These are phyloP conservation scores for Medauroidea extradentata DNA, from an alignment of 1,140 invertebrate genomes.

Conservation along the genomic window DNA sequence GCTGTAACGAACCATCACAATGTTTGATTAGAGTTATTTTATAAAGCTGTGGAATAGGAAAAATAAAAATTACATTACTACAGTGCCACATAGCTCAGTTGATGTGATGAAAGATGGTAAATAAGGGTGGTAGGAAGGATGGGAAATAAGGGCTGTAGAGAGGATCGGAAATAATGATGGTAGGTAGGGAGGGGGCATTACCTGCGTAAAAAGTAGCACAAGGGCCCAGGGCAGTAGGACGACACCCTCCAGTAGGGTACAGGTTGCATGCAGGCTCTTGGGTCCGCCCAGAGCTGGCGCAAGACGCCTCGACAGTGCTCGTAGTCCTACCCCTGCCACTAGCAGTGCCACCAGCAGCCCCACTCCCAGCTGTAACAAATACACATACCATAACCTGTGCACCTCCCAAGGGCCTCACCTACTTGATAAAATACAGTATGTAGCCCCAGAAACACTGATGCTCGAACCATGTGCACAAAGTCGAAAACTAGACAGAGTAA, in stretches of 20 bases:
- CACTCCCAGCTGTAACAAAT: constrained; percentile 12
- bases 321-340: constrained; percentile 4
- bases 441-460: background rate
- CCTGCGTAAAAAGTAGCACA: constrained; percentile 4
- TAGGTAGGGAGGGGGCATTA: background rate
- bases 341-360: constrained; percentile 6
- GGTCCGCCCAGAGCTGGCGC: constrained; percentile 6
- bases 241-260: constrained; percentile 10
- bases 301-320: constrained; percentile 6
- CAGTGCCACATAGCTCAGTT: too few species aligned
- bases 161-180: background rate
- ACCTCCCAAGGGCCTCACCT: background rate
- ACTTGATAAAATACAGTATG: background rate
- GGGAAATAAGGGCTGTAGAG: too few species aligned
- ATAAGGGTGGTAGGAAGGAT: too few species aligned
- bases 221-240: constrained; percentile 7
- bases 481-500: background rate
- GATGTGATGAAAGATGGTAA: too few species aligned
- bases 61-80: background rate
- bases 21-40: background rate
- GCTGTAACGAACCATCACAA: too few species aligned
- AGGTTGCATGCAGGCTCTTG: constrained; percentile 7
- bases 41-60: background rate
- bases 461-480: background rate
- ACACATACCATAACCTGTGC: background rate